Conservation (phyloP, 2,113 vertebrate species). For the Hypocryptadius cinnamomeus region DNA sequence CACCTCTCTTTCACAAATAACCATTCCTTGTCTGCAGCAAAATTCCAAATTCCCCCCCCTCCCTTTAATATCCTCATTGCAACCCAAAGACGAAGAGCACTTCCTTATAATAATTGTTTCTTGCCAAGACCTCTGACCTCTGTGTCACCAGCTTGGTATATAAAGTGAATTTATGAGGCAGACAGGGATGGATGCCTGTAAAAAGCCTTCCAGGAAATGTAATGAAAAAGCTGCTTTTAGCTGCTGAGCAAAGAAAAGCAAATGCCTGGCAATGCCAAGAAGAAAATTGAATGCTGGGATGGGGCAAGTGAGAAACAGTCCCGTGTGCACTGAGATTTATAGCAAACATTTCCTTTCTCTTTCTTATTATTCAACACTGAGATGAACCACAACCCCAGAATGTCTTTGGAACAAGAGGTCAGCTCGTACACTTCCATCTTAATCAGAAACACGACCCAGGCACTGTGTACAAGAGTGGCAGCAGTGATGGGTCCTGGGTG, state of each 20-base stretch:
- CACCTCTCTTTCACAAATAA: not conserved
- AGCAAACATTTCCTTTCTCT: slow-evolving; percentile 36
- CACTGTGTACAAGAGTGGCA: not conserved
- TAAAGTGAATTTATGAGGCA: slow-evolving; percentile 60
- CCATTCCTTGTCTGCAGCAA: not conserved
- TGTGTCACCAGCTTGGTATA: not conserved
- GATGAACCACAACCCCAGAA: slow-evolving; percentile 1
- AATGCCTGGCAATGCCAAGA: slow-evolving; percentile 19
- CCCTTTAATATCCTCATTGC: not conserved
- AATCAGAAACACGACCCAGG: not conserved
- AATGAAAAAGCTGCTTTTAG: slow-evolving; percentile 60
- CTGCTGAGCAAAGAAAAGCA: slow-evolving; percentile 40
- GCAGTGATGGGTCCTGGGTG: not conserved
- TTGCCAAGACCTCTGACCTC: slow-evolving; percentile 45
- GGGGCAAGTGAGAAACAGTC: slow-evolving; percentile 12
- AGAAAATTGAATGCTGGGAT: slow-evolving; percentile 45
- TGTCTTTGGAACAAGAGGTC: not conserved
- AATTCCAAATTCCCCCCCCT: not conserved
- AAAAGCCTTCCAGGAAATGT: slow-evolving; percentile 51
- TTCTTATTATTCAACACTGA: slow-evolving; percentile 46
- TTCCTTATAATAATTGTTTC: slow-evolving; percentile 40
- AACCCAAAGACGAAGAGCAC: not conserved
- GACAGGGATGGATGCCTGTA: slow-evolving; percentile 25
- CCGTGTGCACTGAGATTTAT: not conserved
- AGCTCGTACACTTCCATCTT: not conserved